Percentiles rank a stretch among this genome's conserved stretches.
phyloP scores from a whole-genome alignment of 2,113 vertebrate genomes.

The Globicephala melas region DNA sequence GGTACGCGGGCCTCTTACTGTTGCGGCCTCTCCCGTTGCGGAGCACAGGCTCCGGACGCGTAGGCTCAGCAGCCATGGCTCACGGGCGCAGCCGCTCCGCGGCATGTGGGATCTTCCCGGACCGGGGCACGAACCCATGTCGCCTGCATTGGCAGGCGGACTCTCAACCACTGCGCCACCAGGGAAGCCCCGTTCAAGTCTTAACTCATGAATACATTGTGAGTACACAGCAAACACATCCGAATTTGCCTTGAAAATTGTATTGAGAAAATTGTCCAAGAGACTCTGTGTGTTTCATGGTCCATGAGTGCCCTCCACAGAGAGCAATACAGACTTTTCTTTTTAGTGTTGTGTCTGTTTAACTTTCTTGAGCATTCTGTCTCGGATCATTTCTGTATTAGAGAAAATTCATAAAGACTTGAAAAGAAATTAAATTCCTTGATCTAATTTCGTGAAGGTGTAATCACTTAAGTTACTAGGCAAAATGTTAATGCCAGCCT shows the following conservation, averaged over 20 bases:
- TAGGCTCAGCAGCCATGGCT: no score
- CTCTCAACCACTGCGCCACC: no score
- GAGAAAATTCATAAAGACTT: slow-evolving; percentile 57
- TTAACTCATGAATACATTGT: slow-evolving; percentile 8
- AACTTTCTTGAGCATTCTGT: slow-evolving; percentile 49
- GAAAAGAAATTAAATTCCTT: slow-evolving; percentile 63
- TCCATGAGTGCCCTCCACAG: slow-evolving; percentile 78
- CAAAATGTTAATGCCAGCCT: slow-evolving; percentile 47
- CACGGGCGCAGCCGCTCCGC: no score
- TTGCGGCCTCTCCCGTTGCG: no score
- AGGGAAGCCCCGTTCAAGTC: background rate
- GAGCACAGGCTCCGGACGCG: no score
- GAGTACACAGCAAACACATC: background rate
- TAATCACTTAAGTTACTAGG: slow-evolving; percentile 65
- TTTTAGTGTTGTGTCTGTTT: slow-evolving; percentile 38
- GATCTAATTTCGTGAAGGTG: slow-evolving; percentile 60
- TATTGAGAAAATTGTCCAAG: background rate
- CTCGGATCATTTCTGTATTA: slow-evolving; percentile 1
- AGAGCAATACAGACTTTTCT: slow-evolving; percentile 48
- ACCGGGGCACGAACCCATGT: no score
- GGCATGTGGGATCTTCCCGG: no score
- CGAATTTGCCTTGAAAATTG: slow-evolving; percentile 35
- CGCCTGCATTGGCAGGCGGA: no score
- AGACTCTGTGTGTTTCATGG: background rate
- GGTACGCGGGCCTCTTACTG: no score